phyloP scores from a whole-genome alignment of 2,113 vertebrate species.

The Perognathus longimembris region DNA sequence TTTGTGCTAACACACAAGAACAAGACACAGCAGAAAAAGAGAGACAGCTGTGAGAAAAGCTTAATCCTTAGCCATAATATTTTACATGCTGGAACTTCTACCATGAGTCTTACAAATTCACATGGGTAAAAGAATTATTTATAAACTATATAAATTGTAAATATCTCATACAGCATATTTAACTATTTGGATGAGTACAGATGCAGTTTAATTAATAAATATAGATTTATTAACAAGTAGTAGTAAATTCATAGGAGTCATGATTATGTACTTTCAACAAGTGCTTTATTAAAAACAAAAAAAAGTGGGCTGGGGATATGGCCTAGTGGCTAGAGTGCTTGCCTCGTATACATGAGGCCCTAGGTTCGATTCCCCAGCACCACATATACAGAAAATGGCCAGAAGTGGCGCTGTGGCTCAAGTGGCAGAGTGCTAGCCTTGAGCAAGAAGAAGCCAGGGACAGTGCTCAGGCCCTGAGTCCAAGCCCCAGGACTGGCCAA shows the following conservation, averaged over 20 bases:
- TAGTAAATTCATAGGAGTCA: neutral
- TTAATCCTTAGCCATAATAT: neutral
- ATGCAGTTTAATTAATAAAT: neutral
- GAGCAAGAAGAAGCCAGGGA: too few species aligned
- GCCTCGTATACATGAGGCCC: too few species aligned
- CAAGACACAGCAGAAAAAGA: neutral
- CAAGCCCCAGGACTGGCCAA: too few species aligned
- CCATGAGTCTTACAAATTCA: neutral
- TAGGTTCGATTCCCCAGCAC: too few species aligned
- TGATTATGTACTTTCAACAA: neutral
- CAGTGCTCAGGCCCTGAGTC: too few species aligned
- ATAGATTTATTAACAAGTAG: neutral
- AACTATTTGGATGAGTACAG: neutral
- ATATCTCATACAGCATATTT: neutral
- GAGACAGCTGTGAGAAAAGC: neutral
- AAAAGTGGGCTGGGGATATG: too few species aligned
- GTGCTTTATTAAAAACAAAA: neutral
- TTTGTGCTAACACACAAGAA: neutral
- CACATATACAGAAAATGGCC: too few species aligned
- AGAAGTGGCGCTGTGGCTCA: too few species aligned
- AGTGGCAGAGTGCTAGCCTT: too few species aligned
- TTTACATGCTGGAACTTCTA: neutral
- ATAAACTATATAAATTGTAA: neutral
- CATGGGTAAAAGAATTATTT: neutral
- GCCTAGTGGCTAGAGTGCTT: too few species aligned